Evolutionary conservation across 2,113 vertebrate genomes (phyloP).

Genomic region (Grallaria varia): DNA sequence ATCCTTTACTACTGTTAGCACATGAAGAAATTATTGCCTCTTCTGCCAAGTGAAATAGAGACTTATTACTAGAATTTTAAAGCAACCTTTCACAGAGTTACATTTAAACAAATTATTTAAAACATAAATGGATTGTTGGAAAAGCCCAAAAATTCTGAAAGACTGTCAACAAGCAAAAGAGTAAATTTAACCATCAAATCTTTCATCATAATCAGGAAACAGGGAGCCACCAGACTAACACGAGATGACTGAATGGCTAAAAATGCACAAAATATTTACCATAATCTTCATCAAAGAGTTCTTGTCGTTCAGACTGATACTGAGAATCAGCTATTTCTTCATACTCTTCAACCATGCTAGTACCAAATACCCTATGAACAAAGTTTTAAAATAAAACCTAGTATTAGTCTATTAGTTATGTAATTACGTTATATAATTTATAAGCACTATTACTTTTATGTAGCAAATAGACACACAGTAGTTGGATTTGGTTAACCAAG

Average conservation of each 20-base stretch:
- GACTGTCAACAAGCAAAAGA: neutral
- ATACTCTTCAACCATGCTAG: conserved; percentile 99
- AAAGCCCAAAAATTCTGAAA: neutral
- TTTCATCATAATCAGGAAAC: neutral
- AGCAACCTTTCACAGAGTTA: neutral
- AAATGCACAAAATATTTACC: conserved; percentile 70
- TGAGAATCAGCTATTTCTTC: conserved; percentile 97
- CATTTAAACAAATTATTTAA: neutral
- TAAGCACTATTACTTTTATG: neutral
- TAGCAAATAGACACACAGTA: neutral
- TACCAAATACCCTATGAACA: conserved; percentile 90
- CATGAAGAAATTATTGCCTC: neutral
- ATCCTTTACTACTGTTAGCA: neutral
- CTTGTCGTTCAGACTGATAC: conserved; percentile 90
- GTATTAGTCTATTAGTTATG: neutral
- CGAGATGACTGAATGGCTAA: neutral
- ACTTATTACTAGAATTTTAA: neutral
- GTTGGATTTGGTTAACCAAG: neutral
- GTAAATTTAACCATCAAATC: neutral
- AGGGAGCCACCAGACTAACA: neutral
- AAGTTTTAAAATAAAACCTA: neutral
- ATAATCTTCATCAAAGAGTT: conserved; percentile 94
- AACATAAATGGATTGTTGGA: neutral
- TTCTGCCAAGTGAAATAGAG: neutral
- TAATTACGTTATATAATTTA: neutral